Conservation (phyloP, 2,797 vertebrate genomes). For the Protosalanx chinensis region DNA sequence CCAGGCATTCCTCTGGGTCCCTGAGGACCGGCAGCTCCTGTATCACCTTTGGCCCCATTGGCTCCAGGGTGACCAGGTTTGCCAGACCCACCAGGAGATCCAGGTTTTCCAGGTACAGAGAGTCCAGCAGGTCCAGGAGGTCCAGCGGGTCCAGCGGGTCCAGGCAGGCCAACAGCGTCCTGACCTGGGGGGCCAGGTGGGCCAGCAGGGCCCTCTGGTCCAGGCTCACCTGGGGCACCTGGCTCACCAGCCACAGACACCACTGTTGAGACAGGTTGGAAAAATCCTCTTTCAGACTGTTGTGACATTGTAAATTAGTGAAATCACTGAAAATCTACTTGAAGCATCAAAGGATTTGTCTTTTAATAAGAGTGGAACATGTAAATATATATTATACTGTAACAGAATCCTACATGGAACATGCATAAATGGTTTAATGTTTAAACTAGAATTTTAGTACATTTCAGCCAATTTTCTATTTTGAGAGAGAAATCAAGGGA, state of each 20-base stretch:
- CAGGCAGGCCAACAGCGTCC: constrained; percentile 78
- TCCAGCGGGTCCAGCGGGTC: constrained; percentile 84
- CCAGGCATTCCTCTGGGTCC: constrained; percentile 88
- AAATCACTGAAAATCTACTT: too few relatives aligned
- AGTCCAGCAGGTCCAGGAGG: constrained; percentile 84
- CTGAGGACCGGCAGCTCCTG: constrained; percentile 79
- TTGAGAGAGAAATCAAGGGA: too few relatives aligned
- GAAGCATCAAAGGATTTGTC: too few relatives aligned
- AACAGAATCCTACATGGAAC: too few relatives aligned
- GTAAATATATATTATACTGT: too few relatives aligned
- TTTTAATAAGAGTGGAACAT: too few relatives aligned
- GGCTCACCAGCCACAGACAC: constrained; percentile 79
- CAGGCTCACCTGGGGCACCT: constrained; percentile 84
- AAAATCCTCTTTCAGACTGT: constrained; percentile 27
- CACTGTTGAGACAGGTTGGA: constrained; percentile 54
- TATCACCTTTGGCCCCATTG: constrained; percentile 84
- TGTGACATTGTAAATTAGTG: not conserved
- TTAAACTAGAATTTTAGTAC: too few relatives aligned
- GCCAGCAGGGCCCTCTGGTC: constrained; percentile 85
- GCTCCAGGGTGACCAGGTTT: constrained; percentile 85
- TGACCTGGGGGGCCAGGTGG: constrained; percentile 84
- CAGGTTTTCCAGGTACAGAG: constrained; percentile 85
- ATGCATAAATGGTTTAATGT: too few relatives aligned
- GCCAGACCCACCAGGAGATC: constrained; percentile 86
- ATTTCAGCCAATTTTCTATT: not conserved